Base-by-base conservation (phyloP, 2,888 invertebrate species). In the Cryptocephalus primarius region DNA sequence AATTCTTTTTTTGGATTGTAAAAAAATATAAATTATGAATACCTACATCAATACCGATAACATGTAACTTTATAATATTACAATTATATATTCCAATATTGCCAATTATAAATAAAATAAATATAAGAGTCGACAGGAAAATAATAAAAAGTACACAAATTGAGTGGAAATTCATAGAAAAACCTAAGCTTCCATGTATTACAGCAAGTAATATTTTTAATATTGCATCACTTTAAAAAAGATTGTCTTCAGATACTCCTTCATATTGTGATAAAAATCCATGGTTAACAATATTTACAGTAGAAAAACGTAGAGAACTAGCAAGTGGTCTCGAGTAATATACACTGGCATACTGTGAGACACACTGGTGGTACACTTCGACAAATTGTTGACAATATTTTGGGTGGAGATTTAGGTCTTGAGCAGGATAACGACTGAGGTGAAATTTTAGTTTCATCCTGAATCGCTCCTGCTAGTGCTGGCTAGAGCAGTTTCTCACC, bases 401-500 rank as follows among this genome's bases (percentile, higher is more conserved):
- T 50, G 44, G 46, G 42, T 45, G 40, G 14, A 32, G 45, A 45
- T 33, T 44, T 40, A 10, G 10, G n/a, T 11, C 6, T 40, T 2
- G 22, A 12, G 62, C 63, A 55, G 56, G 55, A 49, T 33, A 45
- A 51, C 52, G 56, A 50, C 49, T 49, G 47, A 42, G 48, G 46
- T 36, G 50, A 46, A 42, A 40, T 42, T 47, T 42, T 50, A 32
- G 41, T 34, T 12, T 42, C 14, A 13, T 3, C 14, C 22, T 22
- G 22, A 40, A 67, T 64, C 67, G 63, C 75, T 76, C 80, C 79
- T 78, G 78, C 78, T 72, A 76, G 78, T 75, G 74, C 75, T 74
- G 75, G 82, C 82, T 83, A 85, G 77, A 85, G 83, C 68, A 84
- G 76, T 72, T 84, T 84, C 69, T 84, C 84, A 57, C 82, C 81